Base-by-base conservation (phyloP, 1,140 invertebrate species). In the Zaprionus camerounensis region DNA sequence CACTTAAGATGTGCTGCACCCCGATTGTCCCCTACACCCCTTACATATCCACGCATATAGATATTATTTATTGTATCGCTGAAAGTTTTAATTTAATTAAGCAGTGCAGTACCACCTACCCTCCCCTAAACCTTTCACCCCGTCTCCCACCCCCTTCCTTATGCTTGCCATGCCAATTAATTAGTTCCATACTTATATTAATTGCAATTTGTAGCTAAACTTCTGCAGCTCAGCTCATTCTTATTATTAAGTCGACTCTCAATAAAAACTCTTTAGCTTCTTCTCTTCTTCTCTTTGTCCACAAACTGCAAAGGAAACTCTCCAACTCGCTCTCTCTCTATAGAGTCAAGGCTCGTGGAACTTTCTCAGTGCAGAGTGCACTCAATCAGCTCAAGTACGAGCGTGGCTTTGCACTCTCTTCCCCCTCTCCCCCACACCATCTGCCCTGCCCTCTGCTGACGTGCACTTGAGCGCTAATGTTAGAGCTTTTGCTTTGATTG, bases 401-500 rank as follows among this genome's bases (percentile, higher is more conserved):
- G 46, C 46, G 12, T 51, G 12, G 46, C 20, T 51, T 51, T 51
- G 46, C 46, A 24, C 20, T 36, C 49, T 13, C 31, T 55, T 11
- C 28, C 11, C n/a, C 15, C 20, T 49, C 2, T n/a, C 1, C 7
- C 13, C 12, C 49, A 55, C 20, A 56, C 22, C n/a, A 9, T 11
- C 15, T 56, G 5, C 13, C 28, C 20, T 15, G 15, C 38, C 28
- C 38, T 44, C 38, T 44, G 11, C 49, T 62, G 34, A 66, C 72
- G 26, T 38, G 71, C 64, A 67, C 71, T 73, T 73, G 55, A 75
- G 61, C 57, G 57, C 61, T 73, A 58, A 69, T 65, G 59, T 76
- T 76, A 64, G 55, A 72, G 69, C 68, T 53, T 46, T 71, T 67
- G 70, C 69, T 72, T 65, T 71, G 70, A 76, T 76, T 76, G 69